Evolutionary conservation across 2,113 vertebrate genomes (phyloP), one percentile per base, ranked within the genome.

Genomic region (Campylomormyrus numenius): DNA sequence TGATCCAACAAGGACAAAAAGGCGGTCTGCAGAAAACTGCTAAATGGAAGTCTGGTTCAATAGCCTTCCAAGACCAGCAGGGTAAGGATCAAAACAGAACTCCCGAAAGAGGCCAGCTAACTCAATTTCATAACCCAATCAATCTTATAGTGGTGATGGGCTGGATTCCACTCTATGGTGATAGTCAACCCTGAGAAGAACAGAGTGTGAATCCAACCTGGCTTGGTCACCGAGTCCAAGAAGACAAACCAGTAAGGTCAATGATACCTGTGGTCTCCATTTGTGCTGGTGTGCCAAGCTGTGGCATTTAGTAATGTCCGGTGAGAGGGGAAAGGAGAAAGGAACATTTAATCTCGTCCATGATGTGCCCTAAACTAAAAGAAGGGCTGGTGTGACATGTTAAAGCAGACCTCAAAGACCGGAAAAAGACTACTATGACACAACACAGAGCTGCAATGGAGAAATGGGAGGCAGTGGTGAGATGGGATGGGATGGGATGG

Each of bases 181-280:
- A 85, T 48, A 83, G 19, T 62, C 56, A 85, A 85, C 45, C 5
- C 1, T 1, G 45, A 46, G 83, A 10, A 85, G 9, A 45, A 46
- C 3, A n/a, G 45, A 85, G 19, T 24, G 8, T 48, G 83, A 85
- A 48, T 85, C 83, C 83, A 85, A 10, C 83, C 39, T 46, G 21
- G 45, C 15, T 46, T 85, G 83, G 35, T 48, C 45, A 85, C 9
- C 0, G 9, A 87, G 27, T 27, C 46, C 27, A 48, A 53, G 13
- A 9, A 9, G n/a, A 87, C 48, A 17, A 87, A 49, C n/a, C 7
- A 46, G 10, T 49, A 46, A 42, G 10, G 46, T 49, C 9, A 94
- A 92, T 87, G 93, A 93, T 91, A 94, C 93, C 91, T 94, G 93
- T 83, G 93, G 94, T 48, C 74, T 95, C 94, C 91, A 90, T 92